These are phyloP conservation scores for Fabriciana adippe DNA, from an alignment of 2,888 invertebrate genomes.

Conservation along the genomic window DNA sequence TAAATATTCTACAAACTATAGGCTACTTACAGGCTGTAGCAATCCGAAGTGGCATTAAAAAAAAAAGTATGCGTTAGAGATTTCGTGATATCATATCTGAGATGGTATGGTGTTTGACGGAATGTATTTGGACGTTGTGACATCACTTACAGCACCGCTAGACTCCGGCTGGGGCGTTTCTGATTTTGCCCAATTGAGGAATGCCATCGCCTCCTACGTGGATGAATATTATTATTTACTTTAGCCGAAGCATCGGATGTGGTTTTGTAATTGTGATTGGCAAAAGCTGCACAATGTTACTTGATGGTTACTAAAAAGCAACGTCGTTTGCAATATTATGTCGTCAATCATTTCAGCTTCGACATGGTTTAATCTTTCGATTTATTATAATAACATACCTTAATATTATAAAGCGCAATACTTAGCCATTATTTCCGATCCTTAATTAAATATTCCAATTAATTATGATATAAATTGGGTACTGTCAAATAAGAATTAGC, in stretches of 20 bases:
- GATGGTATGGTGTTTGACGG: constrained; percentile 53
- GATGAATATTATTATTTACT: constrained; percentile 61
- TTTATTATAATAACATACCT: background rate
- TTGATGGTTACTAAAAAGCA: constrained; percentile 34
- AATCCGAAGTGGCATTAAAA: constrained; percentile 79
- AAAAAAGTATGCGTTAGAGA: constrained; percentile 76
- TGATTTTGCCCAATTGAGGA: constrained; percentile 72
- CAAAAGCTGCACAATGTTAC: constrained; percentile 42
- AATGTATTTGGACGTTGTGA: constrained; percentile 51
- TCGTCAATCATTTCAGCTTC: background rate
- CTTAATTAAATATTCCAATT: background rate
- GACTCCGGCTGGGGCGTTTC: constrained; percentile 71
- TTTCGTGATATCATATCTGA: constrained; percentile 67
- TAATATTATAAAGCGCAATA: background rate
- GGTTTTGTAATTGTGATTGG: constrained; percentile 39
- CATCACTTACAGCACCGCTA: constrained; percentile 79
- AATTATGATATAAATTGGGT: background rate
- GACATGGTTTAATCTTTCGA: too few relatives aligned
- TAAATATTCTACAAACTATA: constrained; percentile 36
- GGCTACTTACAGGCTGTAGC: constrained; percentile 79
- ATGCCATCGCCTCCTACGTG: constrained; percentile 78
- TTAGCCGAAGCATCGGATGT: constrained; percentile 60
- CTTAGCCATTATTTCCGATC: background rate
- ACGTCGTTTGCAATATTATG: constrained; percentile 13
- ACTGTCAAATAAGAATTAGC: constrained; percentile 4